A percentile compares a stretch with the other conserved stretches of the same genome.
Conservation (phyloP, 2,113 vertebrate species). For the Nettapus auritus region DNA sequence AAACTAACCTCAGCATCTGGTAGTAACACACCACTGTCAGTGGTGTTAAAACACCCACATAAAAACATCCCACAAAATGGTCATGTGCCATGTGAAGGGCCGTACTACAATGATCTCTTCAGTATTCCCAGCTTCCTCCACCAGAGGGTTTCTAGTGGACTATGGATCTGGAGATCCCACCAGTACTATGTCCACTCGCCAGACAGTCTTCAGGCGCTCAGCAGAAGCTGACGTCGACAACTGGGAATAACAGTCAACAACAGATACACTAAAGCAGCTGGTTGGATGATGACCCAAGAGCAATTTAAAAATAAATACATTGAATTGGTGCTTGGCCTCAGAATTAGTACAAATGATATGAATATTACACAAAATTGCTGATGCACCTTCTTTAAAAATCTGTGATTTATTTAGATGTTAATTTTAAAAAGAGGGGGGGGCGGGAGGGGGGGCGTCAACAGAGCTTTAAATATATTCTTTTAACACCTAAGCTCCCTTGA, state of each 20-base stretch:
- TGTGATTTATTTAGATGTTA: neutral
- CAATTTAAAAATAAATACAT: neutral
- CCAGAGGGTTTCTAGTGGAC: neutral
- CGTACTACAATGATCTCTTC: neutral
- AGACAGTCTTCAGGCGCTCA: neutral
- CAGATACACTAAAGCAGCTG: neutral
- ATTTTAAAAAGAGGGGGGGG: neutral
- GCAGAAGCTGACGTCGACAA: neutral
- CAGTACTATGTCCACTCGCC: neutral
- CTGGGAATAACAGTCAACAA: neutral
- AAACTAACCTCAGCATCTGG: neutral
- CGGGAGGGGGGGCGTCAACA: neutral
- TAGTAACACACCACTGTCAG: neutral
- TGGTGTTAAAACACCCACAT: neutral
- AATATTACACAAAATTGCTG: neutral
- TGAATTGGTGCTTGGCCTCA: neutral
- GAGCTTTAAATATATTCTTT: neutral
- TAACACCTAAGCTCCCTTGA: neutral
- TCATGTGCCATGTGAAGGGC: neutral
- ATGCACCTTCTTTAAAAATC: neutral
- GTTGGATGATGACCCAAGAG: neutral
- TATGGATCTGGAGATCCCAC: neutral
- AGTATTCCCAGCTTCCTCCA: accelerated
- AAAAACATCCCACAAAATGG: neutral
- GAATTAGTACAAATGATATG: neutral